These are phyloP conservation scores for Caenorhabditis macrosperma DNA, from an alignment of 2,888 invertebrate species.

Conservation along the genomic window DNA sequence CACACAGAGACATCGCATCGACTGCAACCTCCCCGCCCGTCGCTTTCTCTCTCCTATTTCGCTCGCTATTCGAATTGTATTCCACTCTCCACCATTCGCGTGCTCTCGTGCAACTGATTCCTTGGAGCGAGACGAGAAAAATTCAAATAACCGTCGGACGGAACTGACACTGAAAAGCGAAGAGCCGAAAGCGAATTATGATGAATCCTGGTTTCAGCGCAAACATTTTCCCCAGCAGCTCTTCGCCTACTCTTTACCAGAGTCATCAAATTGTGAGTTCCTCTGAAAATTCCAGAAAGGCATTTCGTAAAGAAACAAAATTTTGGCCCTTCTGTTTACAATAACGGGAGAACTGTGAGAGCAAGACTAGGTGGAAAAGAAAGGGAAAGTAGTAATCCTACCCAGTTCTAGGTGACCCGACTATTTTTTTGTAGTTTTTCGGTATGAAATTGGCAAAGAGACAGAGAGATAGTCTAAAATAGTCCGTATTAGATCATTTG, in stretches of 20 bases:
- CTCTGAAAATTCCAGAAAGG: slow-evolving; percentile 12
- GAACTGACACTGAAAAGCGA: neutral
- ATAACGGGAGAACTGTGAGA: too few species aligned
- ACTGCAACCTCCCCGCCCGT: slow-evolving; percentile 14
- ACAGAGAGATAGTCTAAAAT: too few species aligned
- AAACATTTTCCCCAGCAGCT: slow-evolving; percentile 59
- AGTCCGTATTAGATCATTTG: too few species aligned
- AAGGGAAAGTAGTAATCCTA: too few species aligned
- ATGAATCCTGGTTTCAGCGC: slow-evolving; percentile 63
- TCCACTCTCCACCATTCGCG: slow-evolving; percentile 43
- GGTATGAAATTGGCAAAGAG: too few species aligned
- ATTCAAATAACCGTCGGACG: slow-evolving; percentile 35
- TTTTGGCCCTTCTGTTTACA: too few species aligned
- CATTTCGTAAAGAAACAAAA: too few species aligned
- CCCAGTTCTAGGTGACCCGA: too few species aligned
- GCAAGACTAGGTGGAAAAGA: too few species aligned
- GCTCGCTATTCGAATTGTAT: slow-evolving; percentile 50
- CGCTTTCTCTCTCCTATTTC: slow-evolving; percentile 22
- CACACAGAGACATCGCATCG: slow-evolving; percentile 16
- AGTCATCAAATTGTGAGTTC: slow-evolving; percentile 51
- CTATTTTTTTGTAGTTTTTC: too few species aligned
- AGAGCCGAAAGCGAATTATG: slow-evolving; percentile 13
- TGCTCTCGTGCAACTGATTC: slow-evolving; percentile 57
- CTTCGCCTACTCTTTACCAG: slow-evolving; percentile 52
- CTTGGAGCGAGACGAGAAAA: slow-evolving; percentile 56